Percentiles rank a stretch among this genome's conserved stretches.
These are phyloP conservation scores for Anastatus disparis DNA, from an alignment of 1,140 invertebrate species.

Conservation along the genomic window DNA sequence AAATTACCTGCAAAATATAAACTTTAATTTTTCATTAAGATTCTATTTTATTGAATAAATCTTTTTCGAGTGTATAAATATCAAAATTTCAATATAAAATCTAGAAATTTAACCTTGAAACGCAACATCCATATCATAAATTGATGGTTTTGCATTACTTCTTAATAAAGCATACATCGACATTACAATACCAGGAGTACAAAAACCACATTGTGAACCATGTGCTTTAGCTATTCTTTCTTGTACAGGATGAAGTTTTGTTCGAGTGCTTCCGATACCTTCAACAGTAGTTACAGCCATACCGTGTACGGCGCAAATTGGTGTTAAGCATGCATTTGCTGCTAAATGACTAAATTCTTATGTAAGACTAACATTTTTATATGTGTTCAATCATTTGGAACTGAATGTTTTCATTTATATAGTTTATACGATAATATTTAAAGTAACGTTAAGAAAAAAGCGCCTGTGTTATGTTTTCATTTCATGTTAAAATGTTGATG, in stretches of 20 bases:
- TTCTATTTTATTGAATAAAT: too few relatives aligned
- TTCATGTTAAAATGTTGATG: too few relatives aligned
- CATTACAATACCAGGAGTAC: conserved; percentile 93
- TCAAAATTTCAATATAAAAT: too few relatives aligned
- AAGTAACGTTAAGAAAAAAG: too few relatives aligned
- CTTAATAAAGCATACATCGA: conserved; percentile 89
- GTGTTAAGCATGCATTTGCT: conserved; percentile 89
- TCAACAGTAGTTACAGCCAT: conserved; percentile 90
- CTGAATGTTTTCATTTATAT: too few relatives aligned
- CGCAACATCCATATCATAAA: conserved; percentile 81
- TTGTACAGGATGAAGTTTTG: conserved; percentile 83
- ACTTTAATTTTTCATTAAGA: too few relatives aligned
- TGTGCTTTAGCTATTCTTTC: conserved; percentile 88
- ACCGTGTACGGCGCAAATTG: conserved; percentile 85
- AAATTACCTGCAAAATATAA: conserved; percentile 92
- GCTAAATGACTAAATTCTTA: conserved; percentile 90
- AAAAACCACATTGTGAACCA: conserved; percentile 92
- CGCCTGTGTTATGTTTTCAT: too few relatives aligned
- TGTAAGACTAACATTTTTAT: too few relatives aligned
- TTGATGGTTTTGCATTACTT: conserved; percentile 71
- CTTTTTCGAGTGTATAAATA: too few relatives aligned
- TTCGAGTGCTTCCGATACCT: conserved; percentile 81
- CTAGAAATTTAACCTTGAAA: too few relatives aligned
- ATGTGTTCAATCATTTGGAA: too few relatives aligned
- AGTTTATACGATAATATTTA: too few relatives aligned